Evolutionary conservation across 2,888 invertebrate genomes (phyloP).

Genomic region (Dorcus hopei): DNA sequence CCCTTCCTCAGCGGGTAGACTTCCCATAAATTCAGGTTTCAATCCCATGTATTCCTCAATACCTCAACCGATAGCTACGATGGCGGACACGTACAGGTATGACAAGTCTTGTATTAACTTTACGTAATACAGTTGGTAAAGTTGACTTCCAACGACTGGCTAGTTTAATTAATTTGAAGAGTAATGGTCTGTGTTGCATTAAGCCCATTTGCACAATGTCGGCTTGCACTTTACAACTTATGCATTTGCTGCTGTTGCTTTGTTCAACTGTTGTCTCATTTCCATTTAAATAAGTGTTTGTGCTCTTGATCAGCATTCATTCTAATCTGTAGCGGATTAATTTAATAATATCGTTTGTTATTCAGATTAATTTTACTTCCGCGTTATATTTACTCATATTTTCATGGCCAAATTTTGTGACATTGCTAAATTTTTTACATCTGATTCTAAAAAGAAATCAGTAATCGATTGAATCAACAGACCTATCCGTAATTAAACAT

Average conservation of each 20-base stretch:
- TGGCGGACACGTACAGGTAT: constrained; percentile 85
- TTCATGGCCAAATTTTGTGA: too few relatives aligned
- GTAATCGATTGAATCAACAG: too few relatives aligned
- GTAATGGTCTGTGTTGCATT: constrained; percentile 50
- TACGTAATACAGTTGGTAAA: too few relatives aligned
- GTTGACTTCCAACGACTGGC: background rate
- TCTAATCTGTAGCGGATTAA: too few relatives aligned
- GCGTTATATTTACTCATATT: too few relatives aligned
- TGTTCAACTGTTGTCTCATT: constrained; percentile 20
- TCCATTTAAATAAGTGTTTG: constrained; percentile 31
- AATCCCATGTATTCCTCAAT: constrained; percentile 95
- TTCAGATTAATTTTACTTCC: too few relatives aligned
- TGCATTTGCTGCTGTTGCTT: constrained; percentile 24
- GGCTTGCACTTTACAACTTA: constrained; percentile 32
- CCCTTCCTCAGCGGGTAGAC: constrained; percentile 59
- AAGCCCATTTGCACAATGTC: constrained; percentile 33
- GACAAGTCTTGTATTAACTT: constrained; percentile 18
- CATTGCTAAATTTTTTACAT: too few relatives aligned
- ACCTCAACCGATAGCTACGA: constrained; percentile 90
- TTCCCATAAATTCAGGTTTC: constrained; percentile 81
- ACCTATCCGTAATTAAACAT: too few relatives aligned
- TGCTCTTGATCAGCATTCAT: background rate
- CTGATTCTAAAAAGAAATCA: too few relatives aligned
- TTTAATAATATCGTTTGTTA: too few relatives aligned
- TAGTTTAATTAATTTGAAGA: constrained; percentile 55